Evolutionary conservation across 2,888 invertebrate species (phyloP), one percentile per base, ranked within the genome.

Genomic region (Epistrophe grossulariae): DNA sequence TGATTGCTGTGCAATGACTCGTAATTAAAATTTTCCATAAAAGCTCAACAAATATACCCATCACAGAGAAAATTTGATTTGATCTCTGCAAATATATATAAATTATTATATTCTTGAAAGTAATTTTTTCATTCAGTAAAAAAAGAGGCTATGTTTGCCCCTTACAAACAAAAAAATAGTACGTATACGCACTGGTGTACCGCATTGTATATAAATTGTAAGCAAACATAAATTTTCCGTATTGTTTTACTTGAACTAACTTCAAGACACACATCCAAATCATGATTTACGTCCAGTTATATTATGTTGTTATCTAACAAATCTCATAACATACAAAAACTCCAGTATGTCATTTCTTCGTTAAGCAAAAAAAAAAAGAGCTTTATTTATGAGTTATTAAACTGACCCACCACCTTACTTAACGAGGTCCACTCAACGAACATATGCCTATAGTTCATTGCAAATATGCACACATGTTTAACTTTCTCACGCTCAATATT

Each of bases 401-500:
- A 40, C 40, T 70, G 55, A 70, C 70, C 70, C 40, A 50, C 35
- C 50, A 50, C 50, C 68, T 68, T 68, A 68, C 50, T 50, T 50
- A 68, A 50, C 48, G 35, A 35, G 45, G 45, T 64, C 13, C 13
- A 55, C 28, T 50, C 15, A 11, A 52, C 15, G 38, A 62, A 62
- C 24, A 19, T 66, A 7, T n/a, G 28, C 5, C n/a, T n/a, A n/a
- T 24, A 70, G 11, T 24, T 70, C n/a, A 55, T 55, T 70, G 70
- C 40, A 70, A 40, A 60, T 35, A 6, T 35, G 2, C 24, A 13
- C 57, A 45, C 57, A 57, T 38, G 38, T 13, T 19, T 35, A 48
- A 57, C 76, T 76, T 76, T 76, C 76, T 76, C 77, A 77, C 77
- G 48, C 55, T 48, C 31, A 66, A 50, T n/a, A n/a, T 15, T 45